A percentile compares a stretch with the other conserved stretches of the same genome.
Conservation (phyloP, 2,888 invertebrate genomes). For the Ischnura elegans region DNA sequence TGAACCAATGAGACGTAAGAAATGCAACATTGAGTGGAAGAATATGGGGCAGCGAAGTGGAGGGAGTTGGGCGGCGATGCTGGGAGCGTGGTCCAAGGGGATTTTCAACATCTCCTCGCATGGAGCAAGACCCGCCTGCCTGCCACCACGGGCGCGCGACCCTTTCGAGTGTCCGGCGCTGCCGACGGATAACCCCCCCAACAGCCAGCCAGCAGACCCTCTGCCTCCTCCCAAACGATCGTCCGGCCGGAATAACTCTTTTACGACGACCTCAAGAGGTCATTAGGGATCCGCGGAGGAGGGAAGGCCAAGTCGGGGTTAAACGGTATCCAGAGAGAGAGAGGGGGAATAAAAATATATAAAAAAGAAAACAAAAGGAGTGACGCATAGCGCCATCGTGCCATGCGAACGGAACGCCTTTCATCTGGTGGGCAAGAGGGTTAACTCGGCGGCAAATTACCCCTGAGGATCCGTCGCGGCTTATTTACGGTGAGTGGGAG, state of each 20-base stretch:
- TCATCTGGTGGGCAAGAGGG: not conserved
- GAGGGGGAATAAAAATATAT: too few relatives aligned
- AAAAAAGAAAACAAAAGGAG: not conserved
- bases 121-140: not conserved
- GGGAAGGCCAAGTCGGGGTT: not conserved
- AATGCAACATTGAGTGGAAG: not conserved
- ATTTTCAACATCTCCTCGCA: not conserved
- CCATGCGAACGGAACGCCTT: not conserved
- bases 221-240: not conserved
- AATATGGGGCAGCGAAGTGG: not conserved
- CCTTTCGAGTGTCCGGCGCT: not conserved
- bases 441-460: constrained; percentile 40
- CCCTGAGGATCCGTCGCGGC: constrained; percentile 18
- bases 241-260: not conserved
- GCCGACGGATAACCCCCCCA: not conserved
- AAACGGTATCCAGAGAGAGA: not conserved
- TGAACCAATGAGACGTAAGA: not conserved
- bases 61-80: not conserved
- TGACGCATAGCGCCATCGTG: not conserved
- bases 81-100: not conserved
- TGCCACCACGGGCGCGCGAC: not conserved
- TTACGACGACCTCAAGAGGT: constrained; percentile 2
- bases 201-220: not conserved
- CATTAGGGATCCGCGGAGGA: not conserved
- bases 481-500: not conserved